phyloP scores from a whole-genome alignment of 2,888 invertebrate genomes.

The Trachelus iudaicus region DNA sequence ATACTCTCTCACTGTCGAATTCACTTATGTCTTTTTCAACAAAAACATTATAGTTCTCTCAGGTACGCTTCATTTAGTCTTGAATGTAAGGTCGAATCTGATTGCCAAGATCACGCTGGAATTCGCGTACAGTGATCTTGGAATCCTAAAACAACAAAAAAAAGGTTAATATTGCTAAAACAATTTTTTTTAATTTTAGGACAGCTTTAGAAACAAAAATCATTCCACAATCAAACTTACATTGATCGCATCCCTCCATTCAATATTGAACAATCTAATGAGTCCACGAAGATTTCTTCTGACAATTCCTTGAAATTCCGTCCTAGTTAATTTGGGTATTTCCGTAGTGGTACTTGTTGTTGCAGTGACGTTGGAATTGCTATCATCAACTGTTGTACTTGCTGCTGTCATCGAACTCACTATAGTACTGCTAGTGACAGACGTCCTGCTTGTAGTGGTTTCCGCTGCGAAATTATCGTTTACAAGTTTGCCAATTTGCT shows the following conservation, averaged over 20 bases:
- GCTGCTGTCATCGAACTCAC: neutral
- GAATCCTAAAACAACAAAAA: constrained; percentile 55
- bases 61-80: constrained; percentile 45
- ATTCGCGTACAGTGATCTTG: constrained; percentile 47
- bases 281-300: constrained; percentile 68
- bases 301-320: constrained; percentile 62
- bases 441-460: constrained; percentile 31
- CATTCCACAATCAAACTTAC: constrained; percentile 50
- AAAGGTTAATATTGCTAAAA: neutral
- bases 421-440: constrained; percentile 12
- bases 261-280: constrained; percentile 67
- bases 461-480: constrained; percentile 64
- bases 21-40: neutral
- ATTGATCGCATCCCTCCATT: constrained; percentile 67
- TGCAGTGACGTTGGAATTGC: constrained; percentile 12
- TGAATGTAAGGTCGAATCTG: constrained; percentile 52
- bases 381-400: neutral
- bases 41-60: neutral
- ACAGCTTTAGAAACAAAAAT: neutral
- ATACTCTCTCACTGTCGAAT: neutral
- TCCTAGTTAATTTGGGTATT: constrained; percentile 63
- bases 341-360: constrained; percentile 54
- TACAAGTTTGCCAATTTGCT: constrained; percentile 63
- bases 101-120: constrained; percentile 53
- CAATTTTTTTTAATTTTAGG: neutral